Percentiles rank a stretch among this genome's conserved stretches.
Conservation (phyloP, 2,113 vertebrate genomes). For the Oryzias javanicus region DNA sequence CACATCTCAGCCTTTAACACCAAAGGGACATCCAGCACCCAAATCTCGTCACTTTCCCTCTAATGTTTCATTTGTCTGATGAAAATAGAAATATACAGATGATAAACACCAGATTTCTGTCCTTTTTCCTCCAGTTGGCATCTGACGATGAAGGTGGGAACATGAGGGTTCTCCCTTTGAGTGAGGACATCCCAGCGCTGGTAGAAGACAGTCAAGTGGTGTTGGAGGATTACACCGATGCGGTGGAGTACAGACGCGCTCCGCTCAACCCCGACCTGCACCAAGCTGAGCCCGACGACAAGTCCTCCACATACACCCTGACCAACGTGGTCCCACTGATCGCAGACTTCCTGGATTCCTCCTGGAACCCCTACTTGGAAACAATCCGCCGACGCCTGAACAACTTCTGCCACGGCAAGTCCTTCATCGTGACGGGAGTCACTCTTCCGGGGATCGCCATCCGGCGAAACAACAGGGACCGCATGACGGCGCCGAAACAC, state of each 20-base stretch:
- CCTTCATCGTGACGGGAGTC: slow-evolving; percentile 68
- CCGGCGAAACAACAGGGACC: slow-evolving; percentile 47
- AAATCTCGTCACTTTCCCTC: neutral
- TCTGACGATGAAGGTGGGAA: slow-evolving; percentile 56
- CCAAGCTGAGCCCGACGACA: slow-evolving; percentile 70
- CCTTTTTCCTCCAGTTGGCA: slow-evolving; percentile 47
- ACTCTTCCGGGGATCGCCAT: slow-evolving; percentile 53
- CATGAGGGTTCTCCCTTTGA: slow-evolving; percentile 66
- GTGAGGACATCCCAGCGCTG: slow-evolving; percentile 46
- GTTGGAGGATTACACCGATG: slow-evolving; percentile 68
- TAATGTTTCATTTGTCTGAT: neutral
- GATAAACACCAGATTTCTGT: neutral
- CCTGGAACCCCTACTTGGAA: slow-evolving; percentile 66
- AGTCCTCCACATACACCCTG: slow-evolving; percentile 78
- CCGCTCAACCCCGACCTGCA: slow-evolving; percentile 78
- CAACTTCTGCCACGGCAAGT: slow-evolving; percentile 70
- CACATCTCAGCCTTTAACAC: neutral
- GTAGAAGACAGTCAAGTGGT: slow-evolving; percentile 71
- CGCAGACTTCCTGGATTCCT: slow-evolving; percentile 55
- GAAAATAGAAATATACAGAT: rapidly evolving
- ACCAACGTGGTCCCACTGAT: slow-evolving; percentile 80
- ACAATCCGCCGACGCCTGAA: slow-evolving; percentile 67
- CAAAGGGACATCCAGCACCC: neutral
- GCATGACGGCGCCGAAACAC: slow-evolving; percentile 64
- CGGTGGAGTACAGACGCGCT: slow-evolving; percentile 66